Conservation (phyloP, 2,888 invertebrate species). For the Cephus pygmeus region DNA sequence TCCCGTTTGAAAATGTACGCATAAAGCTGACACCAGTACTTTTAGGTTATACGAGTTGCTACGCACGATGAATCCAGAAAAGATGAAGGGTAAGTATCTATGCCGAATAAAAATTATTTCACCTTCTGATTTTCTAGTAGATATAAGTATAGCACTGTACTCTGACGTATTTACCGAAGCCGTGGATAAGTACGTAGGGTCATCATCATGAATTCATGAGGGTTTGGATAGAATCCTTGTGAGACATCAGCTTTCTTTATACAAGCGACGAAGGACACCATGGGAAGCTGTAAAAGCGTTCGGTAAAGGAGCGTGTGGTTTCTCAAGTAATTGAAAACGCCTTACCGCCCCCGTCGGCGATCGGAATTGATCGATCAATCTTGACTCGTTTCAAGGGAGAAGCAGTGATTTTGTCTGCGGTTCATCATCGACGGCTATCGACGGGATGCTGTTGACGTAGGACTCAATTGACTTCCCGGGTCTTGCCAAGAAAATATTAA, state of each 20-base stretch:
- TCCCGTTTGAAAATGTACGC: not conserved
- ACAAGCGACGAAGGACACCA: not conserved
- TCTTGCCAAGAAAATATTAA: not conserved
- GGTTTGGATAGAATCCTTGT: not conserved
- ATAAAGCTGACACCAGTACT: not conserved
- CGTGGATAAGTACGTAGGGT: not conserved
- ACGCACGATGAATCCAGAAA: too few relatives aligned
- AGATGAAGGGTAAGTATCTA: not conserved
- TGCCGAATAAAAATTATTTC: not conserved
- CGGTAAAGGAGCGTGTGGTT: constrained; percentile 43
- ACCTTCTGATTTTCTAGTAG: not conserved
- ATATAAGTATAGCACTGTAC: not conserved
- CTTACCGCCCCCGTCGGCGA: not conserved
- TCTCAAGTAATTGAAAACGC: constrained; percentile 51
- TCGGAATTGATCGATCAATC: not conserved
- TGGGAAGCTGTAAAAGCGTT: constrained; percentile 42
- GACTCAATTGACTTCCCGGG: not conserved
- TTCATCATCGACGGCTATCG: not conserved
- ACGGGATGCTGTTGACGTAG: not conserved
- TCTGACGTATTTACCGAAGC: not conserved
- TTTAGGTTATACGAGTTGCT: not conserved
- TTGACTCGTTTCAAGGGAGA: not conserved
- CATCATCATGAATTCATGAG: not conserved
- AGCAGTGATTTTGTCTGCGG: not conserved
- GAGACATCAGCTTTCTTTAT: not conserved